phyloP scores from a whole-genome alignment of 23 tunicate species.

The Trididemnum nubilum region DNA sequence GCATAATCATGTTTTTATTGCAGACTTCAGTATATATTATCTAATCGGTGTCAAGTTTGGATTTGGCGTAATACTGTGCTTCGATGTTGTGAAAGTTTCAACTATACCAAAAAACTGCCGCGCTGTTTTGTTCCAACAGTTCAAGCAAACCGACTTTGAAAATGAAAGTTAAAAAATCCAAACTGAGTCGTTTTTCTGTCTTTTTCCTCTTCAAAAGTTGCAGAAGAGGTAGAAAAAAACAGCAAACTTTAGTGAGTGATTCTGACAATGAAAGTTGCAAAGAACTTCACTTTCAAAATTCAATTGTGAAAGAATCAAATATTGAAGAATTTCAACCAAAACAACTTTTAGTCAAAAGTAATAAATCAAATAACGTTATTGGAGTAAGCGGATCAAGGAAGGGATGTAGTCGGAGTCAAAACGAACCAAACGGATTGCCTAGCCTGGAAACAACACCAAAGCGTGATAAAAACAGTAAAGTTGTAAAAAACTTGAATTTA shows the following conservation, averaged over 20 bases:
- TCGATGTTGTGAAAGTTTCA: no score
- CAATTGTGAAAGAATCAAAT: neutral
- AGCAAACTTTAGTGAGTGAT: neutral
- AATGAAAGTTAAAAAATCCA: no score
- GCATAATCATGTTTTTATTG: no score
- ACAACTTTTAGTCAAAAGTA: neutral
- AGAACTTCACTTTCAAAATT: neutral
- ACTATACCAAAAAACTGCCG: no score
- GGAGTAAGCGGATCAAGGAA: no score
- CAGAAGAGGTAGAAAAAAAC: neutral
- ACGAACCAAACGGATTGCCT: no score
- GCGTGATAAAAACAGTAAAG: neutral
- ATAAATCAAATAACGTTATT: neutral
- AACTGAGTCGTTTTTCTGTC: neutral
- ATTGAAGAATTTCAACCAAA: neutral
- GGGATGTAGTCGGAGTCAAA: no score
- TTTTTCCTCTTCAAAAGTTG: slow-evolving; percentile 1
- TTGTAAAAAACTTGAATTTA: neutral
- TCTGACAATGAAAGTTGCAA: neutral
- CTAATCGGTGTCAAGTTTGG: no score
- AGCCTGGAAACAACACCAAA: neutral
- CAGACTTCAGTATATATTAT: no score
- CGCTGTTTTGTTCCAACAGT: no score
- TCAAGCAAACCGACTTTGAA: no score
- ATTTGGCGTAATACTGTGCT: no score